Evolutionary conservation across 2,113 vertebrate species (phyloP).

Genomic region (Hystrix cristata): DNA sequence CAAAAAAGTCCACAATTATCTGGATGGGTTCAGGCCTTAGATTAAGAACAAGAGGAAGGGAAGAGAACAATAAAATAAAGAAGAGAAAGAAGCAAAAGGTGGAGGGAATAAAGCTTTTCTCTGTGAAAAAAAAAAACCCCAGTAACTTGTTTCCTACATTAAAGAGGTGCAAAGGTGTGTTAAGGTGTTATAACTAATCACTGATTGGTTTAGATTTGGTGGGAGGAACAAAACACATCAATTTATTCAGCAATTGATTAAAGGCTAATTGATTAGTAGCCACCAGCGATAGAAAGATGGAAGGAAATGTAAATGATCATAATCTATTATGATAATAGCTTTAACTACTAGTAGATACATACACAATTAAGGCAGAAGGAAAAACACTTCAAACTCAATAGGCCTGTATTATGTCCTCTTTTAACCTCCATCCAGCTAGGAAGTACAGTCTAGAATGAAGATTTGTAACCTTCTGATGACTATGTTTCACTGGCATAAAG

Average conservation of each 20-base stretch:
- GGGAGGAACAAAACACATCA: not conserved
- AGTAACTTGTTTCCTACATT: conserved; percentile 11
- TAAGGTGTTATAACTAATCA: not conserved
- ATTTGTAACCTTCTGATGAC: not conserved
- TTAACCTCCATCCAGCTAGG: not conserved
- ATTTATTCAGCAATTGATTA: conserved; percentile 19
- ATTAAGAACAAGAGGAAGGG: not conserved
- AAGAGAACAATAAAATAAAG: not conserved
- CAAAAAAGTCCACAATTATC: conserved; percentile 28
- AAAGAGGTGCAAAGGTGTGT: not conserved
- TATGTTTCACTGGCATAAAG: not conserved
- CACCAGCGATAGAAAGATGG: not conserved
- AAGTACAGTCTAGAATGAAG: not conserved
- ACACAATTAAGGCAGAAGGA: not conserved
- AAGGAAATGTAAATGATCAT: not conserved
- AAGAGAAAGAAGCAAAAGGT: not conserved
- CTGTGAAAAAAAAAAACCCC: not conserved
- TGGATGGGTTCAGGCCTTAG: not conserved
- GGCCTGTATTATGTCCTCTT: not conserved
- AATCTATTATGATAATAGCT: not conserved
- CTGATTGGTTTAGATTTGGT: not conserved
- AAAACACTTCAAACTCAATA: not conserved
- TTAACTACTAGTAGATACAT: not conserved
- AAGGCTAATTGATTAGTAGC: not conserved
- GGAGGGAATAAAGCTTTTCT: not conserved